A percentile compares a stretch with the other conserved stretches of the same genome.
These are phyloP conservation scores for Catharus ustulatus DNA, from an alignment of 2,797 vertebrate species.

Conservation along the genomic window DNA sequence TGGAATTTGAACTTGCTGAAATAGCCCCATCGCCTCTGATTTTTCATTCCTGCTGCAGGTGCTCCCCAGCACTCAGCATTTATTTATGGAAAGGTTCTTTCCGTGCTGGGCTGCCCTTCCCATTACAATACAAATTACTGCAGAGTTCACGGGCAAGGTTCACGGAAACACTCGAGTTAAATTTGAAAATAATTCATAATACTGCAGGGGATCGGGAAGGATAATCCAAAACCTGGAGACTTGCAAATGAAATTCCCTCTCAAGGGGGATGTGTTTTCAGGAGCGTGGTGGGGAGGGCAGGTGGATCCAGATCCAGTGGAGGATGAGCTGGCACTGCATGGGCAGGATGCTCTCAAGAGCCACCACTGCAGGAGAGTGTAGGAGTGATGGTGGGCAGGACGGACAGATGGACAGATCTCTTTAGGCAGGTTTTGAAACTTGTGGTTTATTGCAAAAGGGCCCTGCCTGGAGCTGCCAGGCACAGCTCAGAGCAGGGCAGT, in stretches of 20 bases:
- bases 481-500: too few relatives aligned
- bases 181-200: background rate
- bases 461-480: too few relatives aligned
- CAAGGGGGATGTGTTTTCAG: background rate
- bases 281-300: accelerated
- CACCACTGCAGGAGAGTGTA: too few relatives aligned
- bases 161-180: background rate
- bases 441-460: too few relatives aligned
- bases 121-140: background rate
- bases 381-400: too few relatives aligned
- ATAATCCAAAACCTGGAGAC: background rate
- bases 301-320: accelerated
- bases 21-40: background rate
- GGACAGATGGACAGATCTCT: too few relatives aligned
- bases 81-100: background rate
- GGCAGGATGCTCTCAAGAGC: background rate
- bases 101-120: background rate
- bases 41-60: background rate
- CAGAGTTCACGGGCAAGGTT: background rate
- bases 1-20: background rate
- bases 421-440: too few relatives aligned
- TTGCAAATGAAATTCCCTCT: background rate
- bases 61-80: background rate
- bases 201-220: accelerated
- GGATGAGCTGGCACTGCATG: accelerated